These are phyloP conservation scores for Poecilia latipinna DNA, from an alignment of 2,113 vertebrate genomes.

Conservation along the genomic window DNA sequence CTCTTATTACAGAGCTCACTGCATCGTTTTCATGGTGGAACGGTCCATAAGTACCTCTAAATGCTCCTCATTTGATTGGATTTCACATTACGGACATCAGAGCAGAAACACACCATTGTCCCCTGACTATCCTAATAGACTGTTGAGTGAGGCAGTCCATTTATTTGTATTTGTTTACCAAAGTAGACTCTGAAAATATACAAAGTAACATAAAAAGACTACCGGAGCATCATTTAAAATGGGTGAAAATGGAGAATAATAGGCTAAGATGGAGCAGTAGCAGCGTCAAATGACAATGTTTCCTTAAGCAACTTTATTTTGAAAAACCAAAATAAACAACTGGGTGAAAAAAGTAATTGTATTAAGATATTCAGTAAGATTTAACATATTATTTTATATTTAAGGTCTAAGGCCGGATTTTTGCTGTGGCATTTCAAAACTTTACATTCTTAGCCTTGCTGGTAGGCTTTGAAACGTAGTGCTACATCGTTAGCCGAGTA, in stretches of 20 bases:
- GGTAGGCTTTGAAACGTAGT: background rate
- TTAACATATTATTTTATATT: background rate
- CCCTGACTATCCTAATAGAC: slow-evolving; percentile 80
- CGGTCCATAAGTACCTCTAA: slow-evolving; percentile 81
- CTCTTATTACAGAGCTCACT: slow-evolving; percentile 78
- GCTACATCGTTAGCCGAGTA: background rate
- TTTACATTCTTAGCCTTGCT: background rate
- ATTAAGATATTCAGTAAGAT: background rate
- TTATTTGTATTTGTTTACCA: slow-evolving; percentile 79
- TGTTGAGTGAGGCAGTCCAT: slow-evolving; percentile 77
- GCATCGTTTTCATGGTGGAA: slow-evolving; percentile 82
- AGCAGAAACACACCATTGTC: slow-evolving; percentile 77
- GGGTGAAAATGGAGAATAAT: slow-evolving; percentile 71
- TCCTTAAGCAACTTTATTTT: slow-evolving; percentile 18
- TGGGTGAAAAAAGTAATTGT: background rate
- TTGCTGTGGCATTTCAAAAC: background rate
- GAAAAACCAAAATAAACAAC: slow-evolving; percentile 8
- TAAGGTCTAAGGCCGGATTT: background rate
- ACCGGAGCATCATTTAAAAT: slow-evolving; percentile 50
- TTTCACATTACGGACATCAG: slow-evolving; percentile 82
- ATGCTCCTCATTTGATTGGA: slow-evolving; percentile 83
- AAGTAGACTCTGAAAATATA: slow-evolving; percentile 70
- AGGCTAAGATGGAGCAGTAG: slow-evolving; percentile 41
- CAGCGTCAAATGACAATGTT: slow-evolving; percentile 33
- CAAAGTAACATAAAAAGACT: slow-evolving; percentile 67